phyloP scores from a whole-genome alignment of 2,113 vertebrate species.

The Pelecanus crispus region DNA sequence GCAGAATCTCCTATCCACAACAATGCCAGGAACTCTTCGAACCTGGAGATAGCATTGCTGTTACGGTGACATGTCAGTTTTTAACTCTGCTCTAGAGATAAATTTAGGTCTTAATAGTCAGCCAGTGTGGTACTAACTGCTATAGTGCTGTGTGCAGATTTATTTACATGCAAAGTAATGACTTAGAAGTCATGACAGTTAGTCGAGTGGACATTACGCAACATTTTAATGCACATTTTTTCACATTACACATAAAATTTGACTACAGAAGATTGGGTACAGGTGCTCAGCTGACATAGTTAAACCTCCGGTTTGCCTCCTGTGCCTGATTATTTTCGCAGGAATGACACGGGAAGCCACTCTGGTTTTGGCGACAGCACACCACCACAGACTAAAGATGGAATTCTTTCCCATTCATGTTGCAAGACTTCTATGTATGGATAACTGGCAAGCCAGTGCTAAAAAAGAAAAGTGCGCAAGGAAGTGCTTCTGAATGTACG shows the following conservation, averaged over 20 bases:
- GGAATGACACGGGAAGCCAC: background rate
- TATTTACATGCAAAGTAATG: background rate
- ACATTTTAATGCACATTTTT: background rate
- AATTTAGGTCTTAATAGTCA: background rate
- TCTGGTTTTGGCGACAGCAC: background rate
- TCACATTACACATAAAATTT: background rate
- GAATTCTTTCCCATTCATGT: background rate
- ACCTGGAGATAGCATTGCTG: background rate
- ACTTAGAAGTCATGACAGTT: too few species aligned
- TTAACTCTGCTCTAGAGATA: background rate
- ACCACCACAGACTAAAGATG: background rate
- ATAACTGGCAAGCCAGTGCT: background rate
- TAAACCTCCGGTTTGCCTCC: background rate
- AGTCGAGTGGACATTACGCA: background rate
- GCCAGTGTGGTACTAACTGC: background rate
- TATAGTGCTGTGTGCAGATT: background rate
- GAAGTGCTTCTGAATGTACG: background rate
- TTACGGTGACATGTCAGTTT: background rate
- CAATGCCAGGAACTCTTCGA: background rate
- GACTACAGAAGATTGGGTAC: background rate
- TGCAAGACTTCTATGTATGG: background rate
- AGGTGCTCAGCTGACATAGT: background rate
- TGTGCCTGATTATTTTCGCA: background rate
- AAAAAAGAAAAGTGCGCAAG: background rate
- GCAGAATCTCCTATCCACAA: background rate